Evolutionary conservation across 2,113 vertebrate genomes (phyloP), one percentile per base, ranked within the genome.

Genomic region (Glaucidium brasilianum): DNA sequence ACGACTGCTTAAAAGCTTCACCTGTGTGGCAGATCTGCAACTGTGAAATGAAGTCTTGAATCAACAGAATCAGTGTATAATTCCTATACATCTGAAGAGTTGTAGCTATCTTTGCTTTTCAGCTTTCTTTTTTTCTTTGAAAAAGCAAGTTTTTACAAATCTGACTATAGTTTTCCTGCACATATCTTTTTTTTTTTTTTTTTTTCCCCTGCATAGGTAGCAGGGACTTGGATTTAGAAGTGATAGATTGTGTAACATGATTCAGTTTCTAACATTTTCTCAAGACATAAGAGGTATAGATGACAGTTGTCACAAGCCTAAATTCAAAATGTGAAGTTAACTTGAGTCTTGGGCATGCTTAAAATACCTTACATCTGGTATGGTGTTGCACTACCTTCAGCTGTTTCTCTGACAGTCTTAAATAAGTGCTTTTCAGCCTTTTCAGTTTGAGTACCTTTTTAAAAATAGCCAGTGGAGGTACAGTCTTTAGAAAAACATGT

Each of bases 231-330:
- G 34, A 56, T 78, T 79, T 82, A 58, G 45, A 71, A n/a, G 22
- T 34, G 27, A 15, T 50, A 47, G 11, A 30, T 20, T 64, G 7
- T 41, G 21, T 79, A n/a, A 85, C 0, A 0, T 18, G 9, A 11
- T 93, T 76, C 3, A 56, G 3, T 85, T 85, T 82, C 45, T 64
- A 64, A 50, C 3, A 43, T 62, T 8, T 52, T 85, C 3, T 15
- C n/a, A 63, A 90, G 88, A 58, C 11, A 35, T 52, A 52, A 22
- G 41, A n/a, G 52, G 8, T 27, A n/a, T 20, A 76, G 29, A 23
- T 74, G 23, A 27, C 11, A 37, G 25, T 58, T 76, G 17, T 53
- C 45, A 29, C 14, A 85, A 73, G 14, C 41, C 43, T 37, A 64
- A 11, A 81, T 52, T 67, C 15, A 87, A 81, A 71, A 72, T 30